Evolutionary conservation across 2,113 vertebrate species (phyloP), one percentile per base, ranked within the genome.

Genomic region (Halcyon malimbica): DNA sequence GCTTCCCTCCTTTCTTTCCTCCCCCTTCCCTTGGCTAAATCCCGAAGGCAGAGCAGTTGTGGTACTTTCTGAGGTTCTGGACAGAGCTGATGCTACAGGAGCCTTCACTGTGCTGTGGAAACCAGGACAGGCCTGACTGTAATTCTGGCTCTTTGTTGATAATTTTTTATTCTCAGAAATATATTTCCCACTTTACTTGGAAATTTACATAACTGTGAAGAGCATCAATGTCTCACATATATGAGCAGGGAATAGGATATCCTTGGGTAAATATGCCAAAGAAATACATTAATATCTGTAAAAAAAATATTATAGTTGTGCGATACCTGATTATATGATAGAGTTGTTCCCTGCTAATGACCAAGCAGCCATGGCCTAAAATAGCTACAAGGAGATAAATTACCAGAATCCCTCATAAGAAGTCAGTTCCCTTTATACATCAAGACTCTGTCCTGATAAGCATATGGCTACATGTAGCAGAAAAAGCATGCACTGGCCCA

Each of bases 161-260:
- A 96, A 87, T 85, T 93, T 96, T 78, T 90, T 95, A 90, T 92
- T 94, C 94, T 85, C 11, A 2, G 89, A 92, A 94, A 95, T 83
- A 91, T 53, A 64, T 97, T 95, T 96, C 89, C 93, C 77, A 76
- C 64, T 93, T 96, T 87, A 85, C 83, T 80, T 78, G 37, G 69
- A 89, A 93, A 97, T 97, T 97, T 95, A 79, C 83, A 92, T 95
- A 96, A 95, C 89, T 94, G 74, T 96, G 80, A 87, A 79, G 59
- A 95, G 71, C 33, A 75, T 54, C 39, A 96, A 86, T 53, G 33
- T 56, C 75, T 95, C 9, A 23, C 83, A 92, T 92, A 78, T 68
- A 68, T 73, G 89, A 97, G 74, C 37, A 91, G 83, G 76, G 74
- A 95, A 85, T 18, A 94, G 37, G 71, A 91, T 73, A 90, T 92